These are phyloP conservation scores for Triplophysa dalaica DNA, from an alignment of 2,113 vertebrate species.

Conservation along the genomic window DNA sequence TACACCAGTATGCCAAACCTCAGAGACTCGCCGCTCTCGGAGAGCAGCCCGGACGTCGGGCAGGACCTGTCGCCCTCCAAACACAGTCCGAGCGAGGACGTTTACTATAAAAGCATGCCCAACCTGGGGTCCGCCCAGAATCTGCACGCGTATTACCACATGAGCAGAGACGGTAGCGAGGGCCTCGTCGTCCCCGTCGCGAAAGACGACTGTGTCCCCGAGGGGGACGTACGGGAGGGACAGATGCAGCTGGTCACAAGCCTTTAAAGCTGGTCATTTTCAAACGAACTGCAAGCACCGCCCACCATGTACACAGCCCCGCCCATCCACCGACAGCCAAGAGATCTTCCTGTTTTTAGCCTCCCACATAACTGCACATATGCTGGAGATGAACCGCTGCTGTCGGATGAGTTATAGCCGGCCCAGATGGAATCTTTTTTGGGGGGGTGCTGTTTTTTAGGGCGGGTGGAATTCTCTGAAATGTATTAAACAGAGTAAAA, in stretches of 20 bases:
- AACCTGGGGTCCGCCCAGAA: conserved; percentile 91
- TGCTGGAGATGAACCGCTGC: conserved; percentile 93
- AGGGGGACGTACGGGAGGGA: conserved; percentile 97
- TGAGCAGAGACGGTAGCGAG: conserved; percentile 91
- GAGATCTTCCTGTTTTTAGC: conserved; percentile 35
- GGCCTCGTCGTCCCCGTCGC: conserved; percentile 95
- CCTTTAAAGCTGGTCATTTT: conserved; percentile 80
- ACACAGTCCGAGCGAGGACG: conserved; percentile 91
- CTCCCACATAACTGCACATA: conserved; percentile 87
- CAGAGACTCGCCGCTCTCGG: conserved; percentile 91
- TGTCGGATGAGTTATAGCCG: conserved; percentile 82
- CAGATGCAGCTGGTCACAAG: conserved; percentile 99
- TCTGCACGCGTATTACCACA: conserved; percentile 97
- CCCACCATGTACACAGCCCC: conserved; percentile 55
- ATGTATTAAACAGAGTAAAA: background rate
- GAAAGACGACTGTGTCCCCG: conserved; percentile 91
- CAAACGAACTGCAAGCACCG: conserved; percentile 53
- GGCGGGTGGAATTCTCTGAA: background rate
- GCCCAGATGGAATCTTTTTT: conserved; percentile 55
- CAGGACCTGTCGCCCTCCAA: conserved; percentile 94
- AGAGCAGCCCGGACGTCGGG: conserved; percentile 88
- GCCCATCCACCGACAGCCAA: conserved; percentile 26
- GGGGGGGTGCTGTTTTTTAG: background rate
- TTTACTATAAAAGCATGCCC: conserved; percentile 99
- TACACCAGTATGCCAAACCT: conserved; percentile 99